Percentiles rank a stretch among this genome's conserved stretches.
These are phyloP conservation scores for Dryocosmus kuriphilus DNA, from an alignment of 2,888 invertebrate species.

Conservation along the genomic window DNA sequence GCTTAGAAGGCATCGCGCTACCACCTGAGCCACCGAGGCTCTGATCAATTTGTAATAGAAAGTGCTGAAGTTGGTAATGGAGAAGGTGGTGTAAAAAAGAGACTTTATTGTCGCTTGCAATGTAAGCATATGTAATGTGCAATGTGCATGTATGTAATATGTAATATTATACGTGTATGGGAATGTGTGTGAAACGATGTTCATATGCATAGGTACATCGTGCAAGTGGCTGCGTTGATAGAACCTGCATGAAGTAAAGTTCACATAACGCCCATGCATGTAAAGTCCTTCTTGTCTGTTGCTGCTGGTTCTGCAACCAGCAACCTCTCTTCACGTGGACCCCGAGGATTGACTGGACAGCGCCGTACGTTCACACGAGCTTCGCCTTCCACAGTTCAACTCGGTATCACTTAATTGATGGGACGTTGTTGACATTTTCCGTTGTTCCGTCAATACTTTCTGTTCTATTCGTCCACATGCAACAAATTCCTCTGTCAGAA, in stretches of 20 bases:
- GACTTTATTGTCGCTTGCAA: neutral
- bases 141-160: neutral
- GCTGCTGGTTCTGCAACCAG: no score
- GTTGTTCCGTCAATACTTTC: neutral
- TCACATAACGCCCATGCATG: conserved; percentile 14
- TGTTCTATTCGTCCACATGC: neutral
- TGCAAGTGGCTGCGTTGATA: neutral
- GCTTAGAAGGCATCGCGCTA: no score
- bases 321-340: conserved; percentile 8
- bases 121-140: neutral
- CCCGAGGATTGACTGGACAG: neutral
- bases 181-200: neutral
- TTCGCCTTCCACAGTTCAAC: neutral
- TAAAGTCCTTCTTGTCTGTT: conserved; percentile 10
- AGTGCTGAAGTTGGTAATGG: neutral
- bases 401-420: conserved; percentile 2
- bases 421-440: conserved; percentile 6
- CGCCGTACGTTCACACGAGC: conserved; percentile 9
- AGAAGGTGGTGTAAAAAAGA: neutral
- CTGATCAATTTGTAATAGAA: conserved; percentile 1
- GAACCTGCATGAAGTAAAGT: conserved; percentile 11
- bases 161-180: neutral
- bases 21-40: no score
- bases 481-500: neutral
- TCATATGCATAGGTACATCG: conserved; percentile 2